Evolutionary conservation across 2,888 invertebrate species (phyloP).

Genomic region (Microctonus hyperodae): DNA sequence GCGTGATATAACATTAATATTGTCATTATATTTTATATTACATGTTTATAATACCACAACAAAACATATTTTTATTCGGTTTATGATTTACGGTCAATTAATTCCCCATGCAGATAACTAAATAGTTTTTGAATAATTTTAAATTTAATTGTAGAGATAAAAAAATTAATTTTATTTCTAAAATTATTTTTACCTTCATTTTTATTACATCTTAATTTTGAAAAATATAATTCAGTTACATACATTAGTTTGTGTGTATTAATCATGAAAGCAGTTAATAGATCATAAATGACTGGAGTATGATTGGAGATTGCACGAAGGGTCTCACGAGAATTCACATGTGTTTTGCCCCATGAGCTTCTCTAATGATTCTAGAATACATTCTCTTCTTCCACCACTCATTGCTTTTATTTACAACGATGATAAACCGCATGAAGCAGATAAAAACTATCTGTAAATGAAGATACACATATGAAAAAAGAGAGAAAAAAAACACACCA

Average conservation of each 20-base stretch:
- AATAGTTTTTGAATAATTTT: too few relatives aligned
- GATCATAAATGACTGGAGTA: slow-evolving; percentile 49
- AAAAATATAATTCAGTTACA: too few relatives aligned
- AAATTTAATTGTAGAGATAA: too few relatives aligned
- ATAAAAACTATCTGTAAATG: neutral
- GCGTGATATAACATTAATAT: slow-evolving; percentile 17
- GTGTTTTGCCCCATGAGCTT: neutral
- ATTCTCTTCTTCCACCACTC: neutral
- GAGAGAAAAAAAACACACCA: neutral
- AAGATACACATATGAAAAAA: neutral
- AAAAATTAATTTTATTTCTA: too few relatives aligned
- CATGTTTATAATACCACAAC: neutral
- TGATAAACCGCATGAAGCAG: slow-evolving; percentile 1
- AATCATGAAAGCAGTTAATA: too few relatives aligned
- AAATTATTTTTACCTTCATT: too few relatives aligned
- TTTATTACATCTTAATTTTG: too few relatives aligned
- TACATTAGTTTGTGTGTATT: too few relatives aligned
- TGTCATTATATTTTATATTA: neutral
- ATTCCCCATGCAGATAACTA: too few relatives aligned
- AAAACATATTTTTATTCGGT: too few relatives aligned
- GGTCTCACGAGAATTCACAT: slow-evolving; percentile 38
- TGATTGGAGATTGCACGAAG: slow-evolving; percentile 39
- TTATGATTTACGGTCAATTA: too few relatives aligned
- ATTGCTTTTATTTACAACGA: neutral
- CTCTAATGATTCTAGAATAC: neutral